phyloP scores from a whole-genome alignment of 2,113 vertebrate species.

The Entelurus aequoreus region DNA sequence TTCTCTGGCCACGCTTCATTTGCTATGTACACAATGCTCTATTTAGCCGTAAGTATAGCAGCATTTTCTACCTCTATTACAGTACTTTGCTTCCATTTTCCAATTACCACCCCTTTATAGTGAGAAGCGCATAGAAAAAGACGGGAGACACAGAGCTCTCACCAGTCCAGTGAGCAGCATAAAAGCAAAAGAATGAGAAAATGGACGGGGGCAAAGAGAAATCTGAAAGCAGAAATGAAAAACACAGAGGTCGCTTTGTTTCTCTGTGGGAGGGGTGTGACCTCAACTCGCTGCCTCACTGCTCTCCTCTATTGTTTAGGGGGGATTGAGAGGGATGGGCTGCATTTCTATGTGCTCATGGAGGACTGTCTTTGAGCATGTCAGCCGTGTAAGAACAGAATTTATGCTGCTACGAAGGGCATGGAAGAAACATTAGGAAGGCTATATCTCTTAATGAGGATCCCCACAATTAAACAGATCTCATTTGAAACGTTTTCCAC shows the following conservation, averaged over 20 bases:
- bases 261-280: slow-evolving; percentile 54
- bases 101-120: slow-evolving; percentile 25
- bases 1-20: slow-evolving; percentile 72
- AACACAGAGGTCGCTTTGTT: slow-evolving; percentile 66
- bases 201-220: slow-evolving; percentile 17
- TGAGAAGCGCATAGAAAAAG: slow-evolving; percentile 17
- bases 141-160: slow-evolving; percentile 28
- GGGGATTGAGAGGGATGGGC: slow-evolving; percentile 16
- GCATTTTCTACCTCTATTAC: not conserved
- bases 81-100: slow-evolving; percentile 16
- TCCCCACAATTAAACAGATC: too few species aligned
- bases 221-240: slow-evolving; percentile 40
- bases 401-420: too few species aligned
- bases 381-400: too few species aligned
- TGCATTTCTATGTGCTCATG: slow-evolving; percentile 27
- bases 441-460: too few species aligned
- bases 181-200: slow-evolving; percentile 22
- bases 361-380: not conserved
- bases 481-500: too few species aligned
- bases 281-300: slow-evolving; percentile 44
- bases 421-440: too few species aligned
- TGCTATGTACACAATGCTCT: slow-evolving; percentile 71
- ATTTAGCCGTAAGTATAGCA: slow-evolving; percentile 68
- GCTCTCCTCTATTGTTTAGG: slow-evolving; percentile 46
- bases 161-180: slow-evolving; percentile 36